Conservation (phyloP, 2,113 vertebrate genomes). For the Mirounga angustirostris region DNA sequence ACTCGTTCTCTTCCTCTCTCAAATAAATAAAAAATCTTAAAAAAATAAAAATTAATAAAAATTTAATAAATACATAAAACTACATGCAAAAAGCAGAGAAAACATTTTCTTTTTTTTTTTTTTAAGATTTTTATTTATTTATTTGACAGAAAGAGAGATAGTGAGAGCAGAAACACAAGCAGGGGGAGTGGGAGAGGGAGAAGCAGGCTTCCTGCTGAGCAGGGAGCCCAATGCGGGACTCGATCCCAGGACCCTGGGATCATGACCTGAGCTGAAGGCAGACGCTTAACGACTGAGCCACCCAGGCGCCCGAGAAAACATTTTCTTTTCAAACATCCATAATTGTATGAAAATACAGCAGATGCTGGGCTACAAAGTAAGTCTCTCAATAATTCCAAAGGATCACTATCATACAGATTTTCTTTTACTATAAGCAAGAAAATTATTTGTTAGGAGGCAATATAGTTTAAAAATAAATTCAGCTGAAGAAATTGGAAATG, state of each 20-base stretch:
- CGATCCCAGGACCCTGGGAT: too few species aligned
- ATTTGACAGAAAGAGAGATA: too few species aligned
- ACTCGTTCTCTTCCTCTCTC: too few species aligned
- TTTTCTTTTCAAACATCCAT: background rate
- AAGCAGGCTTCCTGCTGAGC: too few species aligned
- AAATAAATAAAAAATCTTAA: too few species aligned
- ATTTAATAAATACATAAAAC: background rate
- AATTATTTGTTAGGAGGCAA: background rate
- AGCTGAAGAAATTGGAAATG: background rate
- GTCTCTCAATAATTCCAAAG: background rate
- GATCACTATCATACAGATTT: background rate
- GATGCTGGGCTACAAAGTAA: background rate
- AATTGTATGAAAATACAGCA: background rate
- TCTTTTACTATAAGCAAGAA: background rate
- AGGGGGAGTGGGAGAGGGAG: too few species aligned
- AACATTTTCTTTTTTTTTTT: constrained; percentile 15
- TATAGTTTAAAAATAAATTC: background rate
- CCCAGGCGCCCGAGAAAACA: background rate
- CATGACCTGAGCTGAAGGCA: too few species aligned
- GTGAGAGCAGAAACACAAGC: too few species aligned
- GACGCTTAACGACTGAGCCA: too few species aligned
- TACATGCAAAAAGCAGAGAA: background rate
- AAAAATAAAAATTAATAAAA: too few species aligned
- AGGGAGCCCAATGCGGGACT: too few species aligned
- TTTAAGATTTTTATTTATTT: background rate